Evolutionary conservation across 2,113 vertebrate genomes (phyloP).

Genomic region (Dissostichus mawsoni): DNA sequence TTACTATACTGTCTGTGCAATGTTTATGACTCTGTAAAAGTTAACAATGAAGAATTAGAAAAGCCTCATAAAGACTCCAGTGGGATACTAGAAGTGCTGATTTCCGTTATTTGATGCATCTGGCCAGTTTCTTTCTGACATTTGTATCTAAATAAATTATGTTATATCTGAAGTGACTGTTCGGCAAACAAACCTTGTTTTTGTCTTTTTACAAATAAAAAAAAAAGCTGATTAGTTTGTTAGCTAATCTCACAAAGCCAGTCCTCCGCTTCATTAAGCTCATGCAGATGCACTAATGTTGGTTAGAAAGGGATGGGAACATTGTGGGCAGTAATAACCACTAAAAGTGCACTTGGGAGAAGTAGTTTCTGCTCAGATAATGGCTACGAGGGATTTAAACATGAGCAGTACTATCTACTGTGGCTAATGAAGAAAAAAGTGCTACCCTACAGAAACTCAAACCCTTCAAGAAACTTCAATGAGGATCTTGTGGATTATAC

Average conservation of each 20-base stretch:
- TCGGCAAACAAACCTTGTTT: background rate
- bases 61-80: conserved; percentile 57
- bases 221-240: conserved; percentile 14
- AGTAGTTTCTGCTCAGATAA: conserved; percentile 15
- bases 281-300: conserved; percentile 10
- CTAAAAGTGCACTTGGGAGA: conserved; percentile 12
- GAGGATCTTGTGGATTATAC: background rate
- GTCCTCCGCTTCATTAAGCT: conserved; percentile 31
- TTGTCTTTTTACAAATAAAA: conserved; percentile 20
- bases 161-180: background rate
- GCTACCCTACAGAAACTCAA: background rate
- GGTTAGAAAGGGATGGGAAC: background rate
- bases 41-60: conserved; percentile 50
- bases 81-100: conserved; percentile 44
- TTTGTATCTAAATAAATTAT: conserved; percentile 40
- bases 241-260: conserved; percentile 31
- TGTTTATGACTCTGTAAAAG: conserved; percentile 56
- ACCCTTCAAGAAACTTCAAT: background rate
- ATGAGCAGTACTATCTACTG: background rate
- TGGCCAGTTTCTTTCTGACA: conserved; percentile 40
- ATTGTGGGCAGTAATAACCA: conserved; percentile 2
- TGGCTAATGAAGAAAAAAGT: background rate
- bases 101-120: conserved; percentile 50
- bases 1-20: conserved; percentile 22
- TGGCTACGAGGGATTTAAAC: background rate